Conservation (phyloP, 1,140 invertebrate genomes). For the Asobara japonica region DNA sequence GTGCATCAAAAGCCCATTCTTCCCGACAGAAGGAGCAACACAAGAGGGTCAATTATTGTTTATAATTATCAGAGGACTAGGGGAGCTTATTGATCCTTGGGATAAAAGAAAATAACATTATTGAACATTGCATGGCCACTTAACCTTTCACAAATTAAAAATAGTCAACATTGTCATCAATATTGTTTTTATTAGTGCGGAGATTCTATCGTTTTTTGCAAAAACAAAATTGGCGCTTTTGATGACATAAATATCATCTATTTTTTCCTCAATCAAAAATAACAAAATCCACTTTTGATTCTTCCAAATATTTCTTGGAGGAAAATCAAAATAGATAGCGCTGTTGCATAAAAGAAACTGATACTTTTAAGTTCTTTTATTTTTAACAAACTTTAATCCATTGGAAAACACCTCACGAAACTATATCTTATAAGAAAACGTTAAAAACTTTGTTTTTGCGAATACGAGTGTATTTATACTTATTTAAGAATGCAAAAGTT, state of each 20-base stretch:
- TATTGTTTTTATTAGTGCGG: not conserved
- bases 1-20: not conserved
- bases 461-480: too few species aligned
- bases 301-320: not conserved
- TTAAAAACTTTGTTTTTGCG: too few species aligned
- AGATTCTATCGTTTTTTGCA: not conserved
- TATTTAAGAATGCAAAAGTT: too few species aligned
- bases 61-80: not conserved
- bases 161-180: not conserved
- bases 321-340: not conserved
- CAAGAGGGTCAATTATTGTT: not conserved
- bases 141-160: not conserved
- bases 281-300: not conserved
- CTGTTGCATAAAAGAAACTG: too few species aligned
- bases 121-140: not conserved
- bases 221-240: not conserved
- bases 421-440: too few species aligned
- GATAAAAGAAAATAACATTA: not conserved
- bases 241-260: too few species aligned
- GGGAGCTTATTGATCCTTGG: not conserved
- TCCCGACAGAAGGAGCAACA: not conserved
- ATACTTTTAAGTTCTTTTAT: too few species aligned
- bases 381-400: too few species aligned
- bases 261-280: too few species aligned
- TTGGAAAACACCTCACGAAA: too few species aligned